Evolutionary conservation across 2,888 invertebrate genomes (phyloP).

Genomic region (Drosophila kanekoi): DNA sequence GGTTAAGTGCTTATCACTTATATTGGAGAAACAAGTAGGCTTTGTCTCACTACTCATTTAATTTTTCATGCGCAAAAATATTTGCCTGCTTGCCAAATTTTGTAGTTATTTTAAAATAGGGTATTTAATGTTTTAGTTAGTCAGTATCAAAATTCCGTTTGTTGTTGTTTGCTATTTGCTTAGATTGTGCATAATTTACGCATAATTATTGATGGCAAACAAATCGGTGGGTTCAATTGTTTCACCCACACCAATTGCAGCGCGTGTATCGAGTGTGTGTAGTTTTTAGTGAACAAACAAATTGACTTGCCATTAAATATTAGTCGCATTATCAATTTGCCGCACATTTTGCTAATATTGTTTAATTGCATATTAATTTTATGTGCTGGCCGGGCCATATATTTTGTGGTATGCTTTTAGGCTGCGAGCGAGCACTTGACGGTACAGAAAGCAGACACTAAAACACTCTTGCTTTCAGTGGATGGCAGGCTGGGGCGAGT

Average conservation of each 20-base stretch:
- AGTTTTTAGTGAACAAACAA: conserved; percentile 52
- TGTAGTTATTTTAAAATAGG: background rate
- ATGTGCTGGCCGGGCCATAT: conserved; percentile 34
- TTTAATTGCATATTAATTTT: conserved; percentile 77
- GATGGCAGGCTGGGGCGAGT: conserved; percentile 35
- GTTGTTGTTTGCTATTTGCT: conserved; percentile 51
- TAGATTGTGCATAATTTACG: conserved; percentile 66
- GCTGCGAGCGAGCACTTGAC: conserved; percentile 56
- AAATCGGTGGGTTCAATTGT: conserved; percentile 39
- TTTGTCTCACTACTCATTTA: background rate
- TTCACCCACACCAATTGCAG: conserved; percentile 18
- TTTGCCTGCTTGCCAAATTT: background rate
- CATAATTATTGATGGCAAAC: conserved; percentile 70
- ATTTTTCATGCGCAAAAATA: background rate
- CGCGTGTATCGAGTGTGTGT: conserved; percentile 7
- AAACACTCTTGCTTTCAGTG: conserved; percentile 75
- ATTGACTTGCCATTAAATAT: conserved; percentile 71
- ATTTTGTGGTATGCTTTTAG: conserved; percentile 64
- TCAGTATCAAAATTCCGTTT: background rate
- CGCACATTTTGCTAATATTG: conserved; percentile 66
- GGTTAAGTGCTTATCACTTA: too few relatives aligned
- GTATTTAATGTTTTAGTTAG: conserved; percentile 13
- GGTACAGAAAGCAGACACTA: conserved; percentile 53
- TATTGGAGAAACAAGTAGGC: too few relatives aligned
- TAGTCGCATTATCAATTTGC: conserved; percentile 68